Percentiles rank a stretch among this genome's conserved stretches.
These are phyloP conservation scores for Geothlypis trichas DNA, from an alignment of 2,113 vertebrate genomes.

Conservation along the genomic window DNA sequence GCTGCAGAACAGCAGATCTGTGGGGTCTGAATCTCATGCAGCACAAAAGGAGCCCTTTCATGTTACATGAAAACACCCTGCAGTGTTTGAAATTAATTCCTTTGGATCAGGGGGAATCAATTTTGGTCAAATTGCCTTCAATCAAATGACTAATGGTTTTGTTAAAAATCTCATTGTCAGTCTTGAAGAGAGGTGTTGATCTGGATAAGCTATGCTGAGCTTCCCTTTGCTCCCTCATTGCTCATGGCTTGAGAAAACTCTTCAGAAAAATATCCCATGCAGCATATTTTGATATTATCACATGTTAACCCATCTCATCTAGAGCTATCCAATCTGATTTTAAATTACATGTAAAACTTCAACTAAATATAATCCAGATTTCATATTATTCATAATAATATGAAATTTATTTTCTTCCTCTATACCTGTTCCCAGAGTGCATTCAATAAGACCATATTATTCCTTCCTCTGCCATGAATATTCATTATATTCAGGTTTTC, in stretches of 20 bases:
- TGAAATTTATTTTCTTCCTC: conserved; percentile 32
- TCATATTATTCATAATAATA: neutral
- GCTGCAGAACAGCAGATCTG: conserved; percentile 37
- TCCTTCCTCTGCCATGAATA: conserved; percentile 5
- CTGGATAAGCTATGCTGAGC: conserved; percentile 42
- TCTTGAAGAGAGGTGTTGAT: conserved; percentile 50
- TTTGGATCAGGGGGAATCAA: conserved; percentile 66
- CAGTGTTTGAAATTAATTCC: conserved; percentile 72
- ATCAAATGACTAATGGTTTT: conserved; percentile 67
- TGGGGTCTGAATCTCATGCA: conserved; percentile 57
- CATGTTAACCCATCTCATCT: neutral
- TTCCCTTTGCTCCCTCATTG: neutral
- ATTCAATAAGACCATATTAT: neutral
- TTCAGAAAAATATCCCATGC: conserved; percentile 39
- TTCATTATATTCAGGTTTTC: conserved; percentile 23
- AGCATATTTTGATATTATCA: conserved; percentile 8
- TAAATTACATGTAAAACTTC: neutral
- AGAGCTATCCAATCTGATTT: neutral
- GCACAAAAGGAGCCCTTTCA: conserved; percentile 60
- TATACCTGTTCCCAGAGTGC: neutral
- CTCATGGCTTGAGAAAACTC: conserved; percentile 42
- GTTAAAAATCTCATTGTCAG: conserved; percentile 66
- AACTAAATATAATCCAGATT: conserved; percentile 20
- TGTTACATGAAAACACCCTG: conserved; percentile 60
- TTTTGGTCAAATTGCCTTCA: conserved; percentile 68